Conservation (phyloP, 2,797 vertebrate species). For the Phalanger gymnotis region DNA sequence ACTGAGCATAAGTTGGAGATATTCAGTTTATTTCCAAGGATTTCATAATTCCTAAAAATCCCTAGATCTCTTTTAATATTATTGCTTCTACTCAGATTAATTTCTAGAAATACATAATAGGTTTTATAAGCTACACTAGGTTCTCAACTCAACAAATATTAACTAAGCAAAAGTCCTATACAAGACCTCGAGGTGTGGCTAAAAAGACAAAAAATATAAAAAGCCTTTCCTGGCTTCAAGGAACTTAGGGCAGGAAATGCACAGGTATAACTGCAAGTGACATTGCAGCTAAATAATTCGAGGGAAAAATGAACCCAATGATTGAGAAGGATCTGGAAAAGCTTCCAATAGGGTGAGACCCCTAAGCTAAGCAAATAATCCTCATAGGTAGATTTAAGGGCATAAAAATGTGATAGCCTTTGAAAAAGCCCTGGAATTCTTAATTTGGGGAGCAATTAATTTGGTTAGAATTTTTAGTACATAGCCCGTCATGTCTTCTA, state of each 20-base stretch:
- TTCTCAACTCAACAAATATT: neutral
- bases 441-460: neutral
- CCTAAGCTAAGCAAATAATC: neutral
- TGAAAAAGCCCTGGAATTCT: neutral
- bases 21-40: neutral
- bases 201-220: neutral
- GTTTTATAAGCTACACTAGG: neutral
- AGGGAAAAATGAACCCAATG: neutral
- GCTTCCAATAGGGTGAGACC: neutral
- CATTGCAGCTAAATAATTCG: neutral
- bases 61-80: neutral
- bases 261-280: neutral
- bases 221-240: neutral
- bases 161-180: neutral
- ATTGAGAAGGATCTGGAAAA: neutral
- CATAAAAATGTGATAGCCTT: neutral
- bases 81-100: neutral
- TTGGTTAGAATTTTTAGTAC: neutral
- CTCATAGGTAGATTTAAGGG: neutral
- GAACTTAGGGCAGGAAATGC: neutral
- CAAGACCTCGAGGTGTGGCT: neutral
- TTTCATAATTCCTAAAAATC: neutral
- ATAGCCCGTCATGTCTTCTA: neutral
- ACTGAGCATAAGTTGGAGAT: conserved; percentile 1
- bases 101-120: neutral